Conservation (phyloP, 2,888 invertebrate genomes). For the Psylliodes chrysocephalus region DNA sequence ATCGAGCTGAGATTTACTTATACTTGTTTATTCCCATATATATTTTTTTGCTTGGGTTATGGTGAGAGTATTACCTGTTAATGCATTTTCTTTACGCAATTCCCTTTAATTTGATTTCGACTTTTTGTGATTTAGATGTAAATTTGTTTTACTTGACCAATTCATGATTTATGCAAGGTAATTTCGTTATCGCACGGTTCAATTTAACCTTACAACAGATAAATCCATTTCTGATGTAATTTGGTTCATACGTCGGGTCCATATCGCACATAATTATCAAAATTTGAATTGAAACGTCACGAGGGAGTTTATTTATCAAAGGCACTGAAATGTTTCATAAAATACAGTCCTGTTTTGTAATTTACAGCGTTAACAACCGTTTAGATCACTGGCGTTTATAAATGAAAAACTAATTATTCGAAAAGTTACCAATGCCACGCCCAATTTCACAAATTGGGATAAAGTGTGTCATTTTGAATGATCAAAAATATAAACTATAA, state of each 20-base stretch:
- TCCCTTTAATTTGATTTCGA: too few species aligned
- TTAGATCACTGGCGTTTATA: not conserved
- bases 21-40: too few species aligned
- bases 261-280: conserved; percentile 38
- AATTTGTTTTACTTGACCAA: too few species aligned
- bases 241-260: conserved; percentile 7
- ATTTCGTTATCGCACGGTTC: not conserved
- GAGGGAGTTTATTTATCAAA: conserved; percentile 36
- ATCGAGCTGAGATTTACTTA: too few species aligned
- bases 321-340: conserved; percentile 19
- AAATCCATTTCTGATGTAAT: not conserved
- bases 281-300: conserved; percentile 40
- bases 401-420: not conserved
- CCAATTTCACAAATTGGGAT: too few species aligned
- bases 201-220: not conserved
- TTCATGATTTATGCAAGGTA: too few species aligned
- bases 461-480: too few species aligned
- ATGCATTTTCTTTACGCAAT: too few species aligned
- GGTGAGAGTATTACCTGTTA: too few species aligned
- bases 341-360: not conserved
- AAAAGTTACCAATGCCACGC: not conserved
- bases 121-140: too few species aligned
- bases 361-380: conserved; percentile 1
- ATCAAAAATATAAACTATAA: too few species aligned
- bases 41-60: too few species aligned